Conservation (phyloP, 64 coral and sea anemone genomes). For the Actinia tenebrosa region DNA sequence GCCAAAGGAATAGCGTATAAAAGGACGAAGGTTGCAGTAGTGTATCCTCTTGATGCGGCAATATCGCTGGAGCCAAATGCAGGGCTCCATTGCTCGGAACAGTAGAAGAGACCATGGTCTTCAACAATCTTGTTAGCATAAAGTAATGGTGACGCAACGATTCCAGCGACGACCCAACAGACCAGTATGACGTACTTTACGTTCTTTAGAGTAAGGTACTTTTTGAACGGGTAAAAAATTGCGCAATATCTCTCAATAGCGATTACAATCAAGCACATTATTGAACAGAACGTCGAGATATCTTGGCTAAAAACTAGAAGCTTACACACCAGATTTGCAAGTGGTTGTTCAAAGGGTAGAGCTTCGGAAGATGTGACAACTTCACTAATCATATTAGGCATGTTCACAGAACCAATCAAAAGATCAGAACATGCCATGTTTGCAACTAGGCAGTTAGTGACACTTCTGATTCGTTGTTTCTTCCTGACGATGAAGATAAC, state of each 20-base stretch:
- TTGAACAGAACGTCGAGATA: constrained; percentile 53
- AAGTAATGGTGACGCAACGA: constrained; percentile 53
- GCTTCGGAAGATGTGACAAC: constrained; percentile 19
- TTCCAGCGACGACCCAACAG: constrained; percentile 39
- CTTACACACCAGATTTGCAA: constrained; percentile 57
- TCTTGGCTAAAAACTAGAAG: constrained; percentile 48
- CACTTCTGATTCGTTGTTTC: constrained; percentile 50
- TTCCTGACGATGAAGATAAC: constrained; percentile 48
- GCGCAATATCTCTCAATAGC: constrained; percentile 59
- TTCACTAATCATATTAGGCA: constrained; percentile 57
- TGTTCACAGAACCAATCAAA: constrained; percentile 52
- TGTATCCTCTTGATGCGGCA: constrained; percentile 15
- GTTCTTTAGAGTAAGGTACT: constrained; percentile 23
- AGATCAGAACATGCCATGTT: constrained; percentile 74
- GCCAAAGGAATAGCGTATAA: constrained; percentile 22
- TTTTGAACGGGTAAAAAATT: constrained; percentile 57
- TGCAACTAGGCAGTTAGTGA: constrained; percentile 64
- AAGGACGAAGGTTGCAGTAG: constrained; percentile 24
- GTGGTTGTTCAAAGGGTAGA: neutral
- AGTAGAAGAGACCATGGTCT: constrained; percentile 24
- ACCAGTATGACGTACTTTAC: constrained; percentile 18
- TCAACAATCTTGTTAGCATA: constrained; percentile 54
- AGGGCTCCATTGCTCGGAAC: constrained; percentile 50
- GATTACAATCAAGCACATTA: constrained; percentile 43
- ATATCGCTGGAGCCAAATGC: neutral